phyloP scores from a whole-genome alignment of 1,140 invertebrate species.

The Rhizoglyphus robini region DNA sequence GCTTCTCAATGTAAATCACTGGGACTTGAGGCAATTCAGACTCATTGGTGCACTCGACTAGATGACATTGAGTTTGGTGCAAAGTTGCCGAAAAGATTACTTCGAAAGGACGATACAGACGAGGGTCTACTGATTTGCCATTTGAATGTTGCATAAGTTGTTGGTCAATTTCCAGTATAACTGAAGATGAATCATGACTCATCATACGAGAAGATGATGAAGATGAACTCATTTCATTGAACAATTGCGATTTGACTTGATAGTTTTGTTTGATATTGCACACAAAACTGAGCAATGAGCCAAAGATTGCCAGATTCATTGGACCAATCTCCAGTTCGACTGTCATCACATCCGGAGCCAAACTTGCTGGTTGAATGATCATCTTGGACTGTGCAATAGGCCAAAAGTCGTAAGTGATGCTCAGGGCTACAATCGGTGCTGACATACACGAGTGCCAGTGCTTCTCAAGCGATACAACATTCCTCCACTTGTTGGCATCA shows the following conservation, averaged over 20 bases:
- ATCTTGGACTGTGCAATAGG: slow-evolving; percentile 65
- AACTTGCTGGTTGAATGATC: slow-evolving; percentile 67
- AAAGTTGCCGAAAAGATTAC: slow-evolving; percentile 81
- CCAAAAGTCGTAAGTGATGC: slow-evolving; percentile 61
- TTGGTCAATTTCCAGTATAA: background rate
- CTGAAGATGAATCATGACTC: background rate
- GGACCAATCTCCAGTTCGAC: slow-evolving; percentile 86
- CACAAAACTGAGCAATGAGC: slow-evolving; percentile 58
- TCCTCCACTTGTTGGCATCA: slow-evolving; percentile 64
- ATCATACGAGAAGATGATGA: background rate
- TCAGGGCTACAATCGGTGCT: slow-evolving; percentile 78
- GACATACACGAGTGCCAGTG: slow-evolving; percentile 94
- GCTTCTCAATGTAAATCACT: slow-evolving; percentile 69
- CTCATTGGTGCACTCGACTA: slow-evolving; percentile 72
- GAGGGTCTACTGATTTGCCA: slow-evolving; percentile 56
- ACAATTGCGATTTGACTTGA: slow-evolving; percentile 82
- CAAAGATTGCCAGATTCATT: slow-evolving; percentile 73
- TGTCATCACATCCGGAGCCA: slow-evolving; percentile 69
- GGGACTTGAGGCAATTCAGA: slow-evolving; percentile 79
- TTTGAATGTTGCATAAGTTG: slow-evolving; percentile 6
- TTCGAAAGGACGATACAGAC: slow-evolving; percentile 70
- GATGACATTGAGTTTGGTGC: slow-evolving; percentile 84
- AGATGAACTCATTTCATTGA: slow-evolving; percentile 52
- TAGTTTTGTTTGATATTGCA: slow-evolving; percentile 62
- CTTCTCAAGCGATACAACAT: slow-evolving; percentile 45